Evolutionary conservation across 2,113 vertebrate species (phyloP).

Genomic region (Hippocampus barbouri): DNA sequence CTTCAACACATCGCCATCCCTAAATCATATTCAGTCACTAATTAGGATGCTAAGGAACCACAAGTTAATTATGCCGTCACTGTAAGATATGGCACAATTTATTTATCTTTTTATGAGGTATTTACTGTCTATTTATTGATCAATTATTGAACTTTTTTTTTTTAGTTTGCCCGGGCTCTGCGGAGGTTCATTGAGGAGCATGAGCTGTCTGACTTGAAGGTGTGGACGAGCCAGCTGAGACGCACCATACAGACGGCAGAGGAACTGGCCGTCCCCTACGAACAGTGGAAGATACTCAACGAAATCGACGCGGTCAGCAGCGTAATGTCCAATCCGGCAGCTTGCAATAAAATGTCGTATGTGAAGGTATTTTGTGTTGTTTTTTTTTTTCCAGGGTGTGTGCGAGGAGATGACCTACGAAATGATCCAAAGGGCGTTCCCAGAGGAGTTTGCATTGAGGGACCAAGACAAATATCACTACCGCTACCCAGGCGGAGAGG

Average conservation of each 20-base stretch:
- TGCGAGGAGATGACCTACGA: constrained; percentile 97
- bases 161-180: constrained; percentile 81
- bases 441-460: constrained; percentile 91
- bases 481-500: constrained; percentile 97
- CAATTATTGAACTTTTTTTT: neutral
- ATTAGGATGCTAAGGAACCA: too few relatives aligned
- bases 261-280: constrained; percentile 84
- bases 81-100: too few relatives aligned
- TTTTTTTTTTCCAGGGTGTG: constrained; percentile 76
- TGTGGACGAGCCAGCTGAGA: constrained; percentile 96
- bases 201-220: constrained; percentile 86
- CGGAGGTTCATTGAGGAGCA: constrained; percentile 85
- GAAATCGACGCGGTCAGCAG: constrained; percentile 92
- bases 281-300: constrained; percentile 98
- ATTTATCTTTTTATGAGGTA: neutral
- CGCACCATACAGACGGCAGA: constrained; percentile 95
- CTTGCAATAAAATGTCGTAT: neutral
- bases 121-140: too few relatives aligned
- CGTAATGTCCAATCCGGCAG: neutral
- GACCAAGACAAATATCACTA: constrained; percentile 97
- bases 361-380: neutral
- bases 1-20: neutral
- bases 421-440: constrained; percentile 85
- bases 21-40: too few relatives aligned
- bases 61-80: too few relatives aligned